A percentile compares a stretch with the other conserved stretches of the same genome.
These are phyloP conservation scores for Atractosteus spatula DNA, from an alignment of 2,113 vertebrate species.

Conservation along the genomic window DNA sequence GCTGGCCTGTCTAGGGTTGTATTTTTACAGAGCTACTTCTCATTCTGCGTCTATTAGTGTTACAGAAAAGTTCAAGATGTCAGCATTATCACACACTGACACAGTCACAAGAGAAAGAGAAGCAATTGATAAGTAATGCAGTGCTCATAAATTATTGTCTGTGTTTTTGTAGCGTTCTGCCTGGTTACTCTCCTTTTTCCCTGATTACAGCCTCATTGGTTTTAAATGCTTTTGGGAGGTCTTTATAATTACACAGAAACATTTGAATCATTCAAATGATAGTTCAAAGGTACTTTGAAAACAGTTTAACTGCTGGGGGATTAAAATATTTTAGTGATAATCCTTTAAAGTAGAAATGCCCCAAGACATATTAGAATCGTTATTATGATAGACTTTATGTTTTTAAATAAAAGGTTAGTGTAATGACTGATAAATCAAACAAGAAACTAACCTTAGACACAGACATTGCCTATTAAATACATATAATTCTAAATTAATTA, in stretches of 20 bases:
- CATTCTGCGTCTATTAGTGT: neutral
- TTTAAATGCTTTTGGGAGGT: no score
- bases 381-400: conserved; percentile 33
- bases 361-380: conserved; percentile 35
- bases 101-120: conserved; percentile 4
- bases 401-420: conserved; percentile 25
- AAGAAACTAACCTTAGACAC: no score
- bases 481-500: no score
- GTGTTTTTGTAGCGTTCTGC: no score
- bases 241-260: conserved; percentile 9
- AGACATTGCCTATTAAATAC: no score
- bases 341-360: conserved; percentile 41
- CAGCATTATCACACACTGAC: conserved; percentile 19
- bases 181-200: no score
- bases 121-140: no score
- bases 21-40: neutral
- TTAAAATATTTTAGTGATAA: conserved; percentile 50
- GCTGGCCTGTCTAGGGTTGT: conserved; percentile 31
- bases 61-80: neutral
- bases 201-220: no score
- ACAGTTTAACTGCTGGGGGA: conserved; percentile 44
- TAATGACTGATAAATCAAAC: no score
- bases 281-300: conserved; percentile 36
- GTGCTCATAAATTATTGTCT: no score
- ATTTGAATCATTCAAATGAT: conserved; percentile 24